Evolutionary conservation across 2,797 vertebrate species (phyloP).

Genomic region (Sebastes miniatus): DNA sequence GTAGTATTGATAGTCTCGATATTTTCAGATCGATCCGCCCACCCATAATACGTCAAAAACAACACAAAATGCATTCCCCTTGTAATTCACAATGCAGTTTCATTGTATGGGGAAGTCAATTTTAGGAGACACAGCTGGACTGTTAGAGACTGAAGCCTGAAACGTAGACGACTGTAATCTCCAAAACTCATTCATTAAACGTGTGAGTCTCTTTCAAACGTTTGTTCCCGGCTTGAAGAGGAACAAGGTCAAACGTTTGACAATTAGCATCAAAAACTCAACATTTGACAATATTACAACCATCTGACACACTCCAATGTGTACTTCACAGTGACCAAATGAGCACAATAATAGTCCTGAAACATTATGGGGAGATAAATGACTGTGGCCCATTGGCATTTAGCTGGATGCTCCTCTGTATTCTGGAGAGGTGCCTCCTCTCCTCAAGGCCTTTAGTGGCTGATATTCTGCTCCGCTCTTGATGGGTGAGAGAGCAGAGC

Average conservation of each 20-base stretch:
- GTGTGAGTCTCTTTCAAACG: neutral
- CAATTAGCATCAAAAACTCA: conserved; percentile 53
- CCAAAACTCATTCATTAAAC: neutral
- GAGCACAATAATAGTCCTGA: conserved; percentile 61
- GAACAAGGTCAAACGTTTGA: conserved; percentile 52
- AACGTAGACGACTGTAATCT: too few relatives aligned
- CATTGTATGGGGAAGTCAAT: too few relatives aligned
- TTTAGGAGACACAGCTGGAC: too few relatives aligned
- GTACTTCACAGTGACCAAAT: conserved; percentile 34
- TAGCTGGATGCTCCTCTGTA: conserved; percentile 62
- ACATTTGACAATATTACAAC: conserved; percentile 36
- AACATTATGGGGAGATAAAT: conserved; percentile 65
- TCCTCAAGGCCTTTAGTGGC: conserved; percentile 59
- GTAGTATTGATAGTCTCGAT: too few relatives aligned
- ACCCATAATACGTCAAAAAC: too few relatives aligned
- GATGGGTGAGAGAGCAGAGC: conserved; percentile 59
- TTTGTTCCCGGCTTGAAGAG: neutral
- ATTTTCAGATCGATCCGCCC: too few relatives aligned
- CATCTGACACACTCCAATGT: conserved; percentile 45
- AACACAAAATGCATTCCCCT: too few relatives aligned
- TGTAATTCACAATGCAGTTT: too few relatives aligned
- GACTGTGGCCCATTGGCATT: conserved; percentile 58
- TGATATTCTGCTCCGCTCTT: conserved; percentile 47
- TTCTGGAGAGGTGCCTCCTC: conserved; percentile 47
- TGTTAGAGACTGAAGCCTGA: too few relatives aligned